Conservation (phyloP, 1,140 invertebrate genomes). For the Ostrea edulis region DNA sequence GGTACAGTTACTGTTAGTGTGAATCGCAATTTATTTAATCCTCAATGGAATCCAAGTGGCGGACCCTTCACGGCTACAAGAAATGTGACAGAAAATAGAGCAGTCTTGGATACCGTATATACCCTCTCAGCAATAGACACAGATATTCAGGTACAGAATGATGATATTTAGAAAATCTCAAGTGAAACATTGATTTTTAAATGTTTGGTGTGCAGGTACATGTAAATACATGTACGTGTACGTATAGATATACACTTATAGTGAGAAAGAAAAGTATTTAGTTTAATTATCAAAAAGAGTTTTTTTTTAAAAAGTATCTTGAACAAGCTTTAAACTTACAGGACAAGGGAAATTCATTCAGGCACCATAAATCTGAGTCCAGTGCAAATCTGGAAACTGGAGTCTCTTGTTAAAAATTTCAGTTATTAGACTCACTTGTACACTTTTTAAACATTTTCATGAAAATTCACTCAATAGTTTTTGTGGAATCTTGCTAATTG, state of each 20-base stretch:
- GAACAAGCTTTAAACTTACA: no score
- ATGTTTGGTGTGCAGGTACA: not conserved
- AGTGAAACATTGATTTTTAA: not conserved
- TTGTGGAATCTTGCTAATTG: no score
- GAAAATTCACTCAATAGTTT: no score
- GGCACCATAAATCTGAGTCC: no score
- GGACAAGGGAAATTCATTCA: no score
- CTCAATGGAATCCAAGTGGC: conserved; percentile 48
- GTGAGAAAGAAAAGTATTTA: not conserved
- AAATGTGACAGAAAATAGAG: conserved; percentile 58
- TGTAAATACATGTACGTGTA: no score
- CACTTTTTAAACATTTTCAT: no score
- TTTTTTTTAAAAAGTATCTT: not conserved
- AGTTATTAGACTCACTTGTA: no score
- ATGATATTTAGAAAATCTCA: not conserved
- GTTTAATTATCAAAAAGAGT: not conserved
- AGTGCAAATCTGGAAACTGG: no score
- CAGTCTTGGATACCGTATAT: conserved; percentile 53
- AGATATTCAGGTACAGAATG: conserved; percentile 56
- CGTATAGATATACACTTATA: not conserved
- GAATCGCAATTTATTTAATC: conserved; percentile 63
- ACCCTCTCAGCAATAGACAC: conserved; percentile 55
- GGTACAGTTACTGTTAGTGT: conserved; percentile 66
- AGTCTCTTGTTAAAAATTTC: no score
- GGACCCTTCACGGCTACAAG: conserved; percentile 9